Base-by-base conservation (phyloP, 2,113 vertebrate species). In the Cathartes aura region DNA sequence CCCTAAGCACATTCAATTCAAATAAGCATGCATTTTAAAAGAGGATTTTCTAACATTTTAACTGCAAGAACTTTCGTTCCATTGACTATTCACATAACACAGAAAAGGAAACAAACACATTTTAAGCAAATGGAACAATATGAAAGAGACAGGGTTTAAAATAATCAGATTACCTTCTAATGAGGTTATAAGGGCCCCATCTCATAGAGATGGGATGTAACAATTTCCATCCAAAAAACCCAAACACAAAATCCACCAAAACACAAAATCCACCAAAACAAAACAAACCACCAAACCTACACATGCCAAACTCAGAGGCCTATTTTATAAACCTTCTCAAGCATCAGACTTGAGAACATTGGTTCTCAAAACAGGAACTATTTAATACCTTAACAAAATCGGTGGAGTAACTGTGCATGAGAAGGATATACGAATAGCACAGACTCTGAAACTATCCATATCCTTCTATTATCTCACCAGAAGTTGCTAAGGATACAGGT, bases 371-470 rank as follows among this genome's bases (percentile, higher is more conserved):
- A 17, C 23, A 88, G 60, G 12, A 86, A 43, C 42, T 75, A 30
- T n/a, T 66, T 23, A 81, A 62, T 11, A 79, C 11, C 11, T 59
- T 47, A 47, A 70, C 12, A n/a, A 59, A 82, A 71, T 0, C 2
- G 19, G 7, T 40, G n/a, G 38, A 38, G 1, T 17, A 92, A 62
- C 34, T 0, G 2, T 17, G 23, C 24, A 34, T 0, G 1, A 52
- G 36, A 30, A 87, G 12, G 43, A 32, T 2, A 6, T 2, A 16
- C 0, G 32, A 55, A 55, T 0, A 60, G 32, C 64, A 78, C 7
- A 53, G 20, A 11, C 34, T 71, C 11, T 8, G 38, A 30, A 48
- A 36, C 21, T 38, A 21, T 4, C 36, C 26, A 21, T 8, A 66
- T 26, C 59, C 56, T 59, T 34, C 55, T 56, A 1, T 36, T 50